Evolutionary conservation across 2,113 vertebrate genomes (phyloP).

Genomic region (Forbesichthys agassizii): DNA sequence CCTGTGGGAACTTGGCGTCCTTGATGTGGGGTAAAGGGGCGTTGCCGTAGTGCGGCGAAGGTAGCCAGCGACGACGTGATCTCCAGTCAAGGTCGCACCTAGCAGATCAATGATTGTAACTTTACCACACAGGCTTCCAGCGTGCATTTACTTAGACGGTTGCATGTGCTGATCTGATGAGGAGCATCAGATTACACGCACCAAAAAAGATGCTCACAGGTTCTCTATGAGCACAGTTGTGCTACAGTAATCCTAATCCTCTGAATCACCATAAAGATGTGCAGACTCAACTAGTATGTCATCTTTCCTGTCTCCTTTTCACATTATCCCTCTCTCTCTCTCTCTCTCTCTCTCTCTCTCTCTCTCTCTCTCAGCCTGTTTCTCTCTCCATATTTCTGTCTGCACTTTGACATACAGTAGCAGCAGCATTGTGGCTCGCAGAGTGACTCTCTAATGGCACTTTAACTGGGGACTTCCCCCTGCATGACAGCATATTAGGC

Average conservation of each 20-base stretch:
- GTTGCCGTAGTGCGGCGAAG: slow-evolving; percentile 54
- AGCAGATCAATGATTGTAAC: too few species aligned
- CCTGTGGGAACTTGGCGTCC: slow-evolving; percentile 40
- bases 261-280: not conserved
- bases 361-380: not conserved
- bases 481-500: too few species aligned
- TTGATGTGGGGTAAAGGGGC: slow-evolving; percentile 60
- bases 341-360: too few species aligned
- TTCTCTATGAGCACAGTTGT: not conserved
- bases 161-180: too few species aligned
- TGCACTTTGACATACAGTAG: not conserved
- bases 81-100: slow-evolving; percentile 59
- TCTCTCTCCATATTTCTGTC: not conserved
- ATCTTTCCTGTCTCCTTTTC: not conserved
- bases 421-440: not conserved
- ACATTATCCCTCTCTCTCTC: too few species aligned
- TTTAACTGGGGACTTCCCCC: too few species aligned
- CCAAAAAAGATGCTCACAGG: too few species aligned
- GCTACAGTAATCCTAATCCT: not conserved
- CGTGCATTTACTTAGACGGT: too few species aligned
- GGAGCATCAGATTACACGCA: too few species aligned
- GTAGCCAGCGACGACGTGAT: slow-evolving; percentile 46
- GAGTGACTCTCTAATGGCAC: not conserved
- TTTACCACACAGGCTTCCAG: too few species aligned
- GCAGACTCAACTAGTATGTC: not conserved